Evolutionary conservation across 1,140 invertebrate species (phyloP).

Genomic region (Bombus balteatus): DNA sequence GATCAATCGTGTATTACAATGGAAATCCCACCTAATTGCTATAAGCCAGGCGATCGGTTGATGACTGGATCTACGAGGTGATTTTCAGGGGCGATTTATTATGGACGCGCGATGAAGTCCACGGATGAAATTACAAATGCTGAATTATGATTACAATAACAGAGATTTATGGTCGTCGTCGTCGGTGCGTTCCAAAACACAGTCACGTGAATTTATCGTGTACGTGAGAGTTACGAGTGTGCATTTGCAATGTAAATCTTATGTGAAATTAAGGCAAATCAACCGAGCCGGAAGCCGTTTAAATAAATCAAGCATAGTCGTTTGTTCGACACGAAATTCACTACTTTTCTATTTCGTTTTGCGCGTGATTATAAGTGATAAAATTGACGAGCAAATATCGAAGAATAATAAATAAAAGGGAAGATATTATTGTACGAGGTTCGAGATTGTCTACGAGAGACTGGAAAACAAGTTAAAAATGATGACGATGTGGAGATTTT

Average conservation of each 20-base stretch:
- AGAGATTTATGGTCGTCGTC: not conserved
- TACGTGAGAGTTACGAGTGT: not conserved
- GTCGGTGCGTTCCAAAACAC: not conserved
- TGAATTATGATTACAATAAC: conserved; percentile 22
- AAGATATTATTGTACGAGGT: not conserved
- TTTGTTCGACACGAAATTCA: not conserved
- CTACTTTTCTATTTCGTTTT: not conserved
- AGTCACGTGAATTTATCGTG: conserved; percentile 5
- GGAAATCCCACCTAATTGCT: conserved; percentile 13
- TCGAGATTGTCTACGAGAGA: not conserved
- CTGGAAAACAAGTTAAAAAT: conserved; percentile 1
- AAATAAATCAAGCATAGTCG: not conserved
- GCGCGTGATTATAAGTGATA: not conserved
- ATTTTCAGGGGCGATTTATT: not conserved
- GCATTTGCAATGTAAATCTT: conserved; percentile 43
- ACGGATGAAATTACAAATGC: not conserved
- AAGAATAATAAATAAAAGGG: not conserved
- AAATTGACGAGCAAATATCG: not conserved
- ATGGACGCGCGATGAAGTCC: not conserved
- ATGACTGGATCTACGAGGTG: not conserved
- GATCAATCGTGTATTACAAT: not conserved
- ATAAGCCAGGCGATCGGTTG: conserved; percentile 19
- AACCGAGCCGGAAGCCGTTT: not conserved
- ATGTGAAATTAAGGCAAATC: conserved; percentile 29
- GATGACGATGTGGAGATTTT: conserved; percentile 31